Evolutionary conservation across 2,888 invertebrate genomes (phyloP), one percentile per base, ranked within the genome.

Genomic region (Caenorhabditis becei): DNA sequence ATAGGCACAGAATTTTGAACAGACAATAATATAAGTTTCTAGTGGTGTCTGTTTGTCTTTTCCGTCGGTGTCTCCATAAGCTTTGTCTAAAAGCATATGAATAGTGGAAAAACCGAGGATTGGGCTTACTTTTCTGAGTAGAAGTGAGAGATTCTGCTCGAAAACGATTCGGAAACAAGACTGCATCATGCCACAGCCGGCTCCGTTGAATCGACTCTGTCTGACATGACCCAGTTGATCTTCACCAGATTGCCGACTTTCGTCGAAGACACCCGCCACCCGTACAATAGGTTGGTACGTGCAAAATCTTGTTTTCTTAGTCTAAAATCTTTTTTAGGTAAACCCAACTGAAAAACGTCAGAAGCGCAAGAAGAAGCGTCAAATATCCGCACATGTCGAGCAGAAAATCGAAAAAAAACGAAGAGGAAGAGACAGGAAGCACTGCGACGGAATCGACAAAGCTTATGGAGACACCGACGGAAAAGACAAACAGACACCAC

Each of bases 191-290:
- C n/a, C n/a, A n/a, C n/a, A n/a, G n/a, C n/a, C n/a, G n/a, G n/a
- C n/a, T n/a, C n/a, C n/a, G n/a, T n/a, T n/a, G 98, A 99, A 91
- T 95, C 96, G 90, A 96, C 97, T 66, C 93, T 99, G 7, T 95
- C 95, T 86, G 97, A 99, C 91, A 97, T 99, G 95, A 96, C 97
- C 0, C 95, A 97, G 91, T 93, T 97, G 83, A 94, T 99, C 75
- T 99, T 99, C 92, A 95, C 95, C 92, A 93, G 97, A 79, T 93
- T 99, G 67, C 89, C 89, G n/a, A 89, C 88, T 1, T 90, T 90
- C 66, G 85, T 82, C 14, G 87, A 96, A 90, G 95, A 95, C 66
- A 86, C 85, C 11, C 82, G 88, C 5, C 89, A 91, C 81, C 90
- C 89, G 66, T 90, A 89, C 77, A 89, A 88, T 83, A 88, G 91